Evolutionary conservation across 2,888 invertebrate species (phyloP), one percentile per base, ranked within the genome.

Genomic region (Liopterus haemorrhoidalis): DNA sequence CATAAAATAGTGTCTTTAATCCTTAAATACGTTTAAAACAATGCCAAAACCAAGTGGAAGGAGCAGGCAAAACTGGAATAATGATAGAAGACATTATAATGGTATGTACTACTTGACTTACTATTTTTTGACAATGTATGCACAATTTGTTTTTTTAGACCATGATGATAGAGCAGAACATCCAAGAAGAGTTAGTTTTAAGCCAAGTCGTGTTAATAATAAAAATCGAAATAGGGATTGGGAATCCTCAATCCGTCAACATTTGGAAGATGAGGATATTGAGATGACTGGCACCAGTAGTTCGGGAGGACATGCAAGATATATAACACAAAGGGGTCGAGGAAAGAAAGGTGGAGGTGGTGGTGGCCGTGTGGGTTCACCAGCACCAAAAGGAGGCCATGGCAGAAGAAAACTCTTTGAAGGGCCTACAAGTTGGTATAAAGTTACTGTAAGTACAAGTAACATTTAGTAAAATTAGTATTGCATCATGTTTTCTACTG

Each of bases 391-490:
- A 54, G 56, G 52, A 30, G 42, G 57, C 2, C 54, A 60, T 31
- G 58, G 59, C 0, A 69, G 66, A 46, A 66, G 73, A 58, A 75
- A 68, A 53, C 70, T 78, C 35, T 58, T 73, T 6, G 67, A 72
- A 52, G 75, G 76, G 24, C 62, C 72, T 4, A 66, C 74, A 15
- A 79, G 77, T 38, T 88, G 85, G 84, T 88, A 82, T 61, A 81
- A 80, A 69, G 72, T 87, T 5, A 73, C 74, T 21, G 75, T 75
- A 64, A 66, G 71, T 63, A 22, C 35, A 43, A 40, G 9, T 33
- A 16, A 20, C 14, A 31, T 9, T 21, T 33, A 12, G 12, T 9
- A 27, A 19, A 33, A 12, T 49, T 40, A 12, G 11, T 11, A 28
- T 28, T 28, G 5, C 28, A 12, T 5, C 6, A 28, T 11, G 5